Percentiles rank a stretch among this genome's conserved stretches.
phyloP scores from a whole-genome alignment of 2,113 vertebrate genomes.

The Madoqua kirkii region DNA sequence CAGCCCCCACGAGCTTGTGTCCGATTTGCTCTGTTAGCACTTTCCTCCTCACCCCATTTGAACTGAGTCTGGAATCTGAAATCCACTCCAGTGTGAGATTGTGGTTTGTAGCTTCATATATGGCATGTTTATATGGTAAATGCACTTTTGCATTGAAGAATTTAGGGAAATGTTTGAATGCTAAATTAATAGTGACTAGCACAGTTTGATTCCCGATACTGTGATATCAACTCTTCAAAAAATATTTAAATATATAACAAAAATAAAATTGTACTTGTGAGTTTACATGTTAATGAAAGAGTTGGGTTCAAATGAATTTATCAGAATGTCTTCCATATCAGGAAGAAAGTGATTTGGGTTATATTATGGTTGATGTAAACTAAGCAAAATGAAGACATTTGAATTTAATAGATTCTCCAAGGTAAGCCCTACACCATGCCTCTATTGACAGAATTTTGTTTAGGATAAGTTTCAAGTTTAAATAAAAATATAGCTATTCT shows the following conservation, averaged over 20 bases:
- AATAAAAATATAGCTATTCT: constrained; percentile 3
- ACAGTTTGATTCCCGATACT: constrained; percentile 36
- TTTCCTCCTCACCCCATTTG: constrained; percentile 22
- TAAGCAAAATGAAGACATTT: constrained; percentile 25
- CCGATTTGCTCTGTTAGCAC: constrained; percentile 79
- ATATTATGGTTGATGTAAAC: constrained; percentile 14
- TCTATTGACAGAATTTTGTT: background rate
- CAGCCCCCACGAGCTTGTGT: constrained; percentile 78
- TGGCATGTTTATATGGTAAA: constrained; percentile 73
- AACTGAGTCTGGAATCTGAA: constrained; percentile 56
- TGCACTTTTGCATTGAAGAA: constrained; percentile 74
- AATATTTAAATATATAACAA: constrained; percentile 60
- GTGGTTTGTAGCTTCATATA: constrained; percentile 52
- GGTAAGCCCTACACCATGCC: background rate
- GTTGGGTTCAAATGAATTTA: constrained; percentile 47
- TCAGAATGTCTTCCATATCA: constrained; percentile 14
- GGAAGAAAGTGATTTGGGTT: background rate
- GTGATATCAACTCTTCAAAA: constrained; percentile 33
- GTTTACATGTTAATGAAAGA: constrained; percentile 45
- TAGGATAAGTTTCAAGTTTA: constrained; percentile 1
- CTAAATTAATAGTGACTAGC: constrained; percentile 3
- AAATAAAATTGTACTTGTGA: constrained; percentile 54
- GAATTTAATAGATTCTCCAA: background rate
- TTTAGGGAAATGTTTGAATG: constrained; percentile 46
- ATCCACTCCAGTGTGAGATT: constrained; percentile 51